These are phyloP conservation scores for Pseudomyrmex dendroicus DNA, from an alignment of 1,140 invertebrate genomes.

Conservation along the genomic window DNA sequence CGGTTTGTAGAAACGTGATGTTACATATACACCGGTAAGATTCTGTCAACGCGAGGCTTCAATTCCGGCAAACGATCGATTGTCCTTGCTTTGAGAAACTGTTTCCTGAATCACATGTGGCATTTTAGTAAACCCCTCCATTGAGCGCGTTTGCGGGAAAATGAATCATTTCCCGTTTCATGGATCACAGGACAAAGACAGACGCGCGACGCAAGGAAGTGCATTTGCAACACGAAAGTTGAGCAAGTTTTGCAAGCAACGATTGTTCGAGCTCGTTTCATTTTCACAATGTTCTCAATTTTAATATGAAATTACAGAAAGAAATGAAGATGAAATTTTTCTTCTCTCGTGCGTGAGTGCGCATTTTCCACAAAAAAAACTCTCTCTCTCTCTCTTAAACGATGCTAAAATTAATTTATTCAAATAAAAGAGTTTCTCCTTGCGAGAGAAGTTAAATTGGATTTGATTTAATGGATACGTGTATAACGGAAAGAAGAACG, in stretches of 20 bases:
- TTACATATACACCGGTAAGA: not conserved
- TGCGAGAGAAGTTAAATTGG: not conserved
- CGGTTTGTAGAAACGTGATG: slow-evolving; percentile 9
- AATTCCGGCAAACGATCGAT: slow-evolving; percentile 12
- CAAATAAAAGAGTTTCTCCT: not conserved
- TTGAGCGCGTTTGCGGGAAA: slow-evolving; percentile 25
- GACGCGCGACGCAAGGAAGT: slow-evolving; percentile 13
- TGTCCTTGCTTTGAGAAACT: not conserved
- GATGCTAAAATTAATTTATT: too few relatives aligned
- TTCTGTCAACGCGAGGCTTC: not conserved
- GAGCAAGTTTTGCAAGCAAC: not conserved
- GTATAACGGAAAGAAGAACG: slow-evolving; percentile 2
- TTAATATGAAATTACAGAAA: too few relatives aligned
- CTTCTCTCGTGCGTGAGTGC: too few relatives aligned
- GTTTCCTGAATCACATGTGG: slow-evolving; percentile 15
- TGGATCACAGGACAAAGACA: slow-evolving; percentile 33
- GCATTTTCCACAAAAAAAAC: not conserved
- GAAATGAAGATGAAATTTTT: too few relatives aligned
- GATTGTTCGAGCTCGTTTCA: not conserved
- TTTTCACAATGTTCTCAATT: too few relatives aligned
- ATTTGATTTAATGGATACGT: slow-evolving; percentile 1
- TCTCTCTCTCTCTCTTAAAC: too few relatives aligned
- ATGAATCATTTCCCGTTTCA: slow-evolving; percentile 40
- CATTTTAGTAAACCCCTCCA: not conserved
- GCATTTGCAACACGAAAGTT: slow-evolving; percentile 12